A percentile compares a stretch with the other conserved stretches of the same genome.
Evolutionary conservation across 2,888 invertebrate species (phyloP).

Genomic region (Meteorus cinctellus): DNA sequence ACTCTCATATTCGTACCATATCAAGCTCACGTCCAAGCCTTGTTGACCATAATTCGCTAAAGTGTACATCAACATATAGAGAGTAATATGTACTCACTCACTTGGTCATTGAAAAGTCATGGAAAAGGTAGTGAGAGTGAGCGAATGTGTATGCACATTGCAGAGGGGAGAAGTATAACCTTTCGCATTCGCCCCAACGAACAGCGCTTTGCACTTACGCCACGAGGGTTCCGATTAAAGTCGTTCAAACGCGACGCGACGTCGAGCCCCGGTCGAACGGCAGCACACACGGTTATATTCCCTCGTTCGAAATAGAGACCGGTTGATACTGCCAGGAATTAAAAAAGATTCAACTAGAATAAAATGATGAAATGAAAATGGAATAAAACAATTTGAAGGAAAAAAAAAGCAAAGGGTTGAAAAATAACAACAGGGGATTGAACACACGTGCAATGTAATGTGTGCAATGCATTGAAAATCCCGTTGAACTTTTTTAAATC

Average conservation of each 20-base stretch:
- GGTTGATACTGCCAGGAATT: constrained; percentile 35
- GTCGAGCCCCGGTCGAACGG: constrained; percentile 53
- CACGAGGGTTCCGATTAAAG: constrained; percentile 62
- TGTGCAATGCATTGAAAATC: constrained; percentile 37
- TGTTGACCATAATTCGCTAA: neutral
- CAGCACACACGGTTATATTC: constrained; percentile 20
- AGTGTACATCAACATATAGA: constrained; percentile 1
- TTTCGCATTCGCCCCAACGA: constrained; percentile 62
- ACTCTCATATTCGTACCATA: neutral
- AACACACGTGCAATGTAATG: constrained; percentile 37
- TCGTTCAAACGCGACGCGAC: constrained; percentile 58
- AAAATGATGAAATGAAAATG: neutral
- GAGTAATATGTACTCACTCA: neutral
- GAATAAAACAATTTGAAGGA: neutral
- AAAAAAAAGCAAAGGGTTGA: constrained; percentile 9
- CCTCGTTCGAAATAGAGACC: constrained; percentile 19
- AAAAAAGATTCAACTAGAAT: neutral
- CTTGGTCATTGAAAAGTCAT: neutral
- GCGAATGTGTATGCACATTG: constrained; percentile 35
- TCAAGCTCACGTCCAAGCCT: neutral
- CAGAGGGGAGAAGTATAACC: constrained; percentile 56
- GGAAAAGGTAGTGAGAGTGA: constrained; percentile 48
- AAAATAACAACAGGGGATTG: constrained; percentile 18
- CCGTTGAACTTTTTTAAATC: constrained; percentile 45
- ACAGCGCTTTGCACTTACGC: constrained; percentile 68